phyloP scores from a whole-genome alignment of 2,888 invertebrate genomes.

The Caenorhabditis sp. region DNA sequence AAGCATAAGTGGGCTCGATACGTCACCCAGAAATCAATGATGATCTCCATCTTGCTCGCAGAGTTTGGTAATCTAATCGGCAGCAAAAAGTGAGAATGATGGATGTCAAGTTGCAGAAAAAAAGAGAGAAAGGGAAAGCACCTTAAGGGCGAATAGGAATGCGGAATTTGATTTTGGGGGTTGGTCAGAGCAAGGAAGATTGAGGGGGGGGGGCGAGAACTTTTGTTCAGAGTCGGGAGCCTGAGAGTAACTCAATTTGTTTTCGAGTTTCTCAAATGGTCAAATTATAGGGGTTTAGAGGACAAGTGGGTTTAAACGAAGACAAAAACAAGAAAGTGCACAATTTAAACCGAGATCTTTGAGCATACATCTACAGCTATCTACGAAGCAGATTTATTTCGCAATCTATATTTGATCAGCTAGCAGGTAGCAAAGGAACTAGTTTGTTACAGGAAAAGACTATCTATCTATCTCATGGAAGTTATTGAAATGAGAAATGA shows the following conservation, averaged over 20 bases:
- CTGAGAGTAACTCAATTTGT: slow-evolving; percentile 26
- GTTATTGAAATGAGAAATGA: neutral
- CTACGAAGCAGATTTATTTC: too few species aligned
- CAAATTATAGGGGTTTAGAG: too few species aligned
- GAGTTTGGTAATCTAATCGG: slow-evolving; percentile 34
- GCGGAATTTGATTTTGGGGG: slow-evolving; percentile 25
- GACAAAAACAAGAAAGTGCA: too few species aligned
- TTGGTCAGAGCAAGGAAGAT: neutral
- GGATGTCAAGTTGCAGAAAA: slow-evolving; percentile 31
- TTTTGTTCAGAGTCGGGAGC: slow-evolving; percentile 20
- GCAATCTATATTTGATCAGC: too few species aligned
- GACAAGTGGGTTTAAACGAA: too few species aligned
- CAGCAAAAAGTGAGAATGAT: slow-evolving; percentile 3
- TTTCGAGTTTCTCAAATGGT: too few species aligned
- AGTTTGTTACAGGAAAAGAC: too few species aligned
- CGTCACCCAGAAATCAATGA: slow-evolving; percentile 33
- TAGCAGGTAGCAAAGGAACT: too few species aligned
- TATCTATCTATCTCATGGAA: too few species aligned
- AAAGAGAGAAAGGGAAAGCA: slow-evolving; percentile 18
- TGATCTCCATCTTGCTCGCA: slow-evolving; percentile 19
- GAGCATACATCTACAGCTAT: too few species aligned
- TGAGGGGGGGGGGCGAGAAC: slow-evolving; percentile 22
- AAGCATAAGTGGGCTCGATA: slow-evolving; percentile 14
- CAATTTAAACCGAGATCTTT: too few species aligned
- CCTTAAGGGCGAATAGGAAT: neutral